Percentiles rank a stretch among this genome's conserved stretches.
phyloP scores from a whole-genome alignment of 1,140 invertebrate genomes.

The Dysdera silvatica region DNA sequence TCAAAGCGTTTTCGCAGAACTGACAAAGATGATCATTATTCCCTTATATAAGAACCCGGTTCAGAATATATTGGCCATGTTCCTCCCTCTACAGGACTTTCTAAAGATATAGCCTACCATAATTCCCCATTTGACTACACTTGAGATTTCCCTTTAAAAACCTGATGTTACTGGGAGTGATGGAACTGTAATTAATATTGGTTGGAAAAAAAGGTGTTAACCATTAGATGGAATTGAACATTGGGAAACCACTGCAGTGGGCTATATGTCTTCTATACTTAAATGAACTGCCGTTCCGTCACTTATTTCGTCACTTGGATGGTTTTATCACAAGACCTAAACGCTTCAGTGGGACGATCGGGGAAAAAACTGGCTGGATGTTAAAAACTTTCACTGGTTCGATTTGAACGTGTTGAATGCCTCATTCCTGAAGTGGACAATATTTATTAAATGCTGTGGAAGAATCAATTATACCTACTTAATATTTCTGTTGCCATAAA shows the following conservation, averaged over 20 bases:
- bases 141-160: background rate
- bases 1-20: no score
- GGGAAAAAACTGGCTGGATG: background rate
- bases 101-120: background rate
- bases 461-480: background rate
- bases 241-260: background rate
- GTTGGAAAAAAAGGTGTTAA: background rate
- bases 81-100: background rate
- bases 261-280: slow-evolving; percentile 1
- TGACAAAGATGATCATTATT: no score
- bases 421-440: background rate
- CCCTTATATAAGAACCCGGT: no score
- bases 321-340: background rate
- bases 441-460: background rate
- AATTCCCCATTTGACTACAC: background rate
- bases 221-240: background rate
- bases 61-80: no score
- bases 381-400: background rate
- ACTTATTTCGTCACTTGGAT: background rate
- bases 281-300: slow-evolving; percentile 5
- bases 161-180: background rate
- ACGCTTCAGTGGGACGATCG: slow-evolving; percentile 1
- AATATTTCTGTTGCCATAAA: background rate
- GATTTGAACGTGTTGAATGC: background rate
- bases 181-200: background rate